These are phyloP conservation scores for Pelodiscus sinensis DNA, from an alignment of 2,113 vertebrate genomes.

Conservation along the genomic window DNA sequence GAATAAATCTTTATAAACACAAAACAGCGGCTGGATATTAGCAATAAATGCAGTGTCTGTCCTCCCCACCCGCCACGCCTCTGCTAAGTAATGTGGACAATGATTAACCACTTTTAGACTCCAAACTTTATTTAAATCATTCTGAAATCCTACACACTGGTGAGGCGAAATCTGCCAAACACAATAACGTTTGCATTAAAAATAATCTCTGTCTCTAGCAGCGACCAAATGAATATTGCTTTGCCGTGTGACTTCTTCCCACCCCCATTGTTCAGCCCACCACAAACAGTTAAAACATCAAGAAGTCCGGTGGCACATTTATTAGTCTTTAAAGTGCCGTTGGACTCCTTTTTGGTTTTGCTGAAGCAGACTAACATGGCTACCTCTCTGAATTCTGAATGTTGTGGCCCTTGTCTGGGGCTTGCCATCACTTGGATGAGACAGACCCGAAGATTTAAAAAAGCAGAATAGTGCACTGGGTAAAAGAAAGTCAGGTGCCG, in stretches of 20 bases:
- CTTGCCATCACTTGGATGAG: not conserved
- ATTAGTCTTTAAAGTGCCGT: no score
- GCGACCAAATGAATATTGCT: constrained; percentile 44
- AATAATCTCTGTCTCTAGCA: constrained; percentile 51
- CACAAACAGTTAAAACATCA: not conserved
- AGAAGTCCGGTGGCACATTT: no score
- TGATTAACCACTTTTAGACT: constrained; percentile 63
- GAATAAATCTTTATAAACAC: constrained; percentile 69
- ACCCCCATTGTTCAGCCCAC: constrained; percentile 10
- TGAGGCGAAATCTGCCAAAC: constrained; percentile 59
- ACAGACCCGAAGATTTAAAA: not conserved
- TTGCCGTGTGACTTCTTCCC: constrained; percentile 35
- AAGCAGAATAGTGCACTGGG: not conserved
- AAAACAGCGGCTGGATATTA: constrained; percentile 72
- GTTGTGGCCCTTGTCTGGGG: not conserved
- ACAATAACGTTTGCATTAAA: constrained; percentile 57
- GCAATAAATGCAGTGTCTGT: constrained; percentile 55
- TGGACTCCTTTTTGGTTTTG: no score
- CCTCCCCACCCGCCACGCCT: not conserved
- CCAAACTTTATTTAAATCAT: constrained; percentile 68
- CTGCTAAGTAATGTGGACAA: constrained; percentile 55
- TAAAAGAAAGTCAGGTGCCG: not conserved
- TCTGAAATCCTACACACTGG: constrained; percentile 50
- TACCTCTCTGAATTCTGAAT: not conserved
- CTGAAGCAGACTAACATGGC: no score